phyloP scores from a whole-genome alignment of 2,888 invertebrate species.

The Ectemnius lituratus region DNA sequence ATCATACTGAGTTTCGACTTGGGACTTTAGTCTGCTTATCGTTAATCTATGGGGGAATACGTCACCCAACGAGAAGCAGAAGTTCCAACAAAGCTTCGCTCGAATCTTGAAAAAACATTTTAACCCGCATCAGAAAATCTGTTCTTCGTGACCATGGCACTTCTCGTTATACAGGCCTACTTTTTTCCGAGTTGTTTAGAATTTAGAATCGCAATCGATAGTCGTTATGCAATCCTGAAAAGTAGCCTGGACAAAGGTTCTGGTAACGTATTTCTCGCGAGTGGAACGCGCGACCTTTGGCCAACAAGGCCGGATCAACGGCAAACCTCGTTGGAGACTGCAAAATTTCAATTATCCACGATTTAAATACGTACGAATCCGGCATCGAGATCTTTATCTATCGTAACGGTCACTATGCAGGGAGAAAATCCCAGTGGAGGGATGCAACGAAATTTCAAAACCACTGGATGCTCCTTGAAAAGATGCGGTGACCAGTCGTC shows the following conservation, averaged over 20 bases:
- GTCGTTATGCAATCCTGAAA: background rate
- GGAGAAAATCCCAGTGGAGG: slow-evolving; percentile 39
- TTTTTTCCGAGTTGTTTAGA: too few species aligned
- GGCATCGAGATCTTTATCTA: slow-evolving; percentile 41
- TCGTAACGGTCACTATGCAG: slow-evolving; percentile 43
- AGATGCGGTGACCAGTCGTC: slow-evolving; percentile 50
- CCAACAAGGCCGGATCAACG: slow-evolving; percentile 22
- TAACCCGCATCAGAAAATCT: too few species aligned
- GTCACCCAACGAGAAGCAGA: too few species aligned
- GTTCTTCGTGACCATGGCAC: too few species aligned
- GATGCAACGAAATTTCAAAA: slow-evolving; percentile 36
- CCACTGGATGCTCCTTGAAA: slow-evolving; percentile 24
- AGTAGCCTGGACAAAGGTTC: background rate
- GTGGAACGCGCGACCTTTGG: slow-evolving; percentile 37
- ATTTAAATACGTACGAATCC: slow-evolving; percentile 49
- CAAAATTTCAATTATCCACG: slow-evolving; percentile 36
- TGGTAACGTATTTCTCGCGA: background rate
- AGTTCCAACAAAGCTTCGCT: too few species aligned
- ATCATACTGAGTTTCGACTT: slow-evolving; percentile 13
- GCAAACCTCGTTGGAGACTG: background rate
- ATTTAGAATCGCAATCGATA: background rate
- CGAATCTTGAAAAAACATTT: too few species aligned
- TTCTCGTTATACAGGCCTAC: too few species aligned
- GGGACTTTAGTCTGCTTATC: slow-evolving; percentile 30
- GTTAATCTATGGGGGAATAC: slow-evolving; percentile 7